Conservation (phyloP, 2,888 invertebrate genomes). For the Ischnus inquisitorius region DNA sequence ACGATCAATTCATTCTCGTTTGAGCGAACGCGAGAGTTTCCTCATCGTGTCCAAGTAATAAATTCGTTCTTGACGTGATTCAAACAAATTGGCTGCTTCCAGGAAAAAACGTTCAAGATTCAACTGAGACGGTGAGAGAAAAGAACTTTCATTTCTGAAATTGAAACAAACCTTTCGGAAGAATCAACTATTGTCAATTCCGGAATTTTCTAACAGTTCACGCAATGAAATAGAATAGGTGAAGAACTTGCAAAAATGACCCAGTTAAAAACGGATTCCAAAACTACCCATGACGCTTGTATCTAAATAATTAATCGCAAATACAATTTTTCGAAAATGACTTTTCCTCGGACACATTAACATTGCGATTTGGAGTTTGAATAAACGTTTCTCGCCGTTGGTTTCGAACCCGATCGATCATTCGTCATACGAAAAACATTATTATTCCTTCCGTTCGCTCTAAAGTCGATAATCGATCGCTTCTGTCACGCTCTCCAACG, state of each 20-base stretch:
- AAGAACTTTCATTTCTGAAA: not conserved
- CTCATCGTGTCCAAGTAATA: not conserved
- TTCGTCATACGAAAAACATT: not conserved
- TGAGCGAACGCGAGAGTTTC: conserved; percentile 14
- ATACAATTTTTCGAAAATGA: no score
- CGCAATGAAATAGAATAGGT: no score
- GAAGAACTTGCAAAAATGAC: no score
- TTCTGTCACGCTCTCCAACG: conserved; percentile 40
- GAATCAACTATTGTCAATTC: not conserved
- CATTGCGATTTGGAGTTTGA: no score
- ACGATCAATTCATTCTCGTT: conserved; percentile 33
- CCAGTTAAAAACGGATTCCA: no score
- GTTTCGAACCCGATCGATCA: conserved; percentile 21
- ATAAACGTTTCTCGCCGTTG: not conserved
- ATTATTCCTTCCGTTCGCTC: conserved; percentile 7
- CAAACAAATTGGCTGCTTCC: conserved; percentile 37
- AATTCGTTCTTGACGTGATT: conserved; percentile 27
- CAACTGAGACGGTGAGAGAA: not conserved
- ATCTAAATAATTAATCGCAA: no score
- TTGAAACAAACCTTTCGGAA: not conserved
- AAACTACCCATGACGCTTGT: no score
- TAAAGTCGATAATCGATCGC: conserved; percentile 54
- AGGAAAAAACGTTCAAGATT: conserved; percentile 4
- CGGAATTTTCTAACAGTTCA: no score
- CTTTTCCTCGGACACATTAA: no score